These are phyloP conservation scores for Stegostoma tigrinum DNA, from an alignment of 2,113 vertebrate genomes.

Conservation along the genomic window DNA sequence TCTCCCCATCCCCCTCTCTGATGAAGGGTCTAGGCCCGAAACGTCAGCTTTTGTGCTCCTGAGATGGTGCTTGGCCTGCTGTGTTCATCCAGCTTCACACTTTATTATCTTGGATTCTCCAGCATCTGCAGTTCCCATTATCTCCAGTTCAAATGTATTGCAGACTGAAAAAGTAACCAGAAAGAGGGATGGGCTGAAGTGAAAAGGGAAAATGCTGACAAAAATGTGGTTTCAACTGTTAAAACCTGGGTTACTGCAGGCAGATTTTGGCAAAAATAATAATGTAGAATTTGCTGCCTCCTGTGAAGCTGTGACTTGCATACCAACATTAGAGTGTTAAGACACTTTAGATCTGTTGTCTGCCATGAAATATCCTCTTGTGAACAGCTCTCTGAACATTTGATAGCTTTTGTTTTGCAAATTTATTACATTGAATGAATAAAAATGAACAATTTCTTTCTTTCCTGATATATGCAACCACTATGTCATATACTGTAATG, in stretches of 20 bases:
- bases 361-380: not conserved
- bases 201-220: not conserved
- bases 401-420: not conserved
- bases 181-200: not conserved
- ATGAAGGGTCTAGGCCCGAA: no score
- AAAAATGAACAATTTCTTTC: not conserved
- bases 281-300: not conserved
- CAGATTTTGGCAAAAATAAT: not conserved
- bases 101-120: no score
- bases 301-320: not conserved
- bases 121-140: no score
- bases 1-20: no score
- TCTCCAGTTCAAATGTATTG: not conserved
- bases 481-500: not conserved
- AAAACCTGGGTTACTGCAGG: not conserved
- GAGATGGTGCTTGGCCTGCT: no score
- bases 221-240: not conserved
- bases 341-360: not conserved
- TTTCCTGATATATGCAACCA: not conserved
- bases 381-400: not conserved
- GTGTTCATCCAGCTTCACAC: no score
- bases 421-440: not conserved
- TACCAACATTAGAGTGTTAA: not conserved
- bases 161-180: not conserved
- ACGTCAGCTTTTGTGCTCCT: no score